A percentile compares a stretch with the other conserved stretches of the same genome.
phyloP scores from a whole-genome alignment of 2,888 invertebrate genomes.

The Mactromeris polynyma region DNA sequence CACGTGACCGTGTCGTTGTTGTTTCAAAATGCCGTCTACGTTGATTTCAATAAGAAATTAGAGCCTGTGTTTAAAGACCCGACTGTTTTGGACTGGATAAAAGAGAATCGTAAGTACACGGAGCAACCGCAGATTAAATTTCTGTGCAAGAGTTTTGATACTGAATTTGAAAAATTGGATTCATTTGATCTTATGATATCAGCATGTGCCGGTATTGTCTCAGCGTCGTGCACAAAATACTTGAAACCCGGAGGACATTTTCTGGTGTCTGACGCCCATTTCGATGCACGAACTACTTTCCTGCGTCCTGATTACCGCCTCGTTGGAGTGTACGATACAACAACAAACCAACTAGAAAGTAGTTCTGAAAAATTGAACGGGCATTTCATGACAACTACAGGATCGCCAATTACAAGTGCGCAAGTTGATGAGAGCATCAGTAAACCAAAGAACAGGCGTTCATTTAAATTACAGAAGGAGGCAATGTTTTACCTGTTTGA shows the following conservation, averaged over 20 bases:
- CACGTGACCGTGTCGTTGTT: conserved; percentile 38
- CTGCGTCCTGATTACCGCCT: conserved; percentile 18
- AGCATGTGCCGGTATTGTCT: conserved; percentile 45
- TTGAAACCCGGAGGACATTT: conserved; percentile 39
- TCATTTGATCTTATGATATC: conserved; percentile 48
- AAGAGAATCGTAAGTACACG: conserved; percentile 25
- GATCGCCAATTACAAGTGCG: background rate
- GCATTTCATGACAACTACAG: conserved; percentile 26
- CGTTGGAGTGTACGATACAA: conserved; percentile 25
- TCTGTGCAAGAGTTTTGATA: conserved; percentile 36
- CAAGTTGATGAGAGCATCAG: conserved; percentile 34
- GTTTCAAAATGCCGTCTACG: conserved; percentile 37
- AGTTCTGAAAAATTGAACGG: conserved; percentile 1
- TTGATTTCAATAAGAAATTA: conserved; percentile 39
- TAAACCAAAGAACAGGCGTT: conserved; percentile 30
- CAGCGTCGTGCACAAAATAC: conserved; percentile 31
- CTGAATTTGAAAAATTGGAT: conserved; percentile 12
- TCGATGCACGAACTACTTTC: conserved; percentile 36
- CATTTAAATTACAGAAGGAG: conserved; percentile 42
- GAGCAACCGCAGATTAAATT: conserved; percentile 22
- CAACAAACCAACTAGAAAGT: background rate
- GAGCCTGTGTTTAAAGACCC: conserved; percentile 36
- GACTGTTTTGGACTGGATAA: conserved; percentile 28
- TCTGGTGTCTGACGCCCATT: conserved; percentile 44
- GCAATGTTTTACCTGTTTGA: conserved; percentile 40